Conservation (phyloP, 1,140 invertebrate genomes). For the Drosophila sp. region DNA sequence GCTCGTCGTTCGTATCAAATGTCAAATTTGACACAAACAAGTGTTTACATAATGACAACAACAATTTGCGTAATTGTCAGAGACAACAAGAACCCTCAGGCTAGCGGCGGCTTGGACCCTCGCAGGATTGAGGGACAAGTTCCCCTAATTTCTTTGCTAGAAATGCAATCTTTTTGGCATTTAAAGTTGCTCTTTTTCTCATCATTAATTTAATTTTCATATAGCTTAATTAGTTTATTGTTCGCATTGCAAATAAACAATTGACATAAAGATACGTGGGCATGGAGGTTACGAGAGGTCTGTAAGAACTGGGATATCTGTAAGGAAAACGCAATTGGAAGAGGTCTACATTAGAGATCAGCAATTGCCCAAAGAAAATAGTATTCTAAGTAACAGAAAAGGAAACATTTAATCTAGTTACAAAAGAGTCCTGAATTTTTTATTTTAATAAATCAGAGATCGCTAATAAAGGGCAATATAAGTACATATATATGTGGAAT, state of each 20-base stretch:
- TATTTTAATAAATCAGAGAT: no score
- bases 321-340: no score
- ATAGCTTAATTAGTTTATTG: slow-evolving; percentile 39
- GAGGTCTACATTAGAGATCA: no score
- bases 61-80: slow-evolving; percentile 79
- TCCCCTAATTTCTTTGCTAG: slow-evolving; percentile 6
- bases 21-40: slow-evolving; percentile 80
- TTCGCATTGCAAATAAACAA: slow-evolving; percentile 56
- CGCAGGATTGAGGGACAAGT: background rate
- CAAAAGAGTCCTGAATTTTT: no score
- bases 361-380: no score
- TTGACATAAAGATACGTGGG: slow-evolving; percentile 6
- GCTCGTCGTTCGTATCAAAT: slow-evolving; percentile 62
- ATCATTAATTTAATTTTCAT: slow-evolving; percentile 22
- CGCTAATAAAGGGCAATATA: no score
- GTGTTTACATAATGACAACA: slow-evolving; percentile 81
- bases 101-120: slow-evolving; percentile 7
- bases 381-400: no score
- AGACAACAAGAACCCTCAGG: slow-evolving; percentile 10
- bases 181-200: slow-evolving; percentile 17
- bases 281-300: no score
- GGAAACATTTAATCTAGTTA: no score
- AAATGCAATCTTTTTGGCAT: slow-evolving; percentile 30
- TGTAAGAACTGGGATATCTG: no score
- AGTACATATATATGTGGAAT: no score